Evolutionary conservation across 2,888 invertebrate species (phyloP).

Genomic region (Oxycera nigricornis): DNA sequence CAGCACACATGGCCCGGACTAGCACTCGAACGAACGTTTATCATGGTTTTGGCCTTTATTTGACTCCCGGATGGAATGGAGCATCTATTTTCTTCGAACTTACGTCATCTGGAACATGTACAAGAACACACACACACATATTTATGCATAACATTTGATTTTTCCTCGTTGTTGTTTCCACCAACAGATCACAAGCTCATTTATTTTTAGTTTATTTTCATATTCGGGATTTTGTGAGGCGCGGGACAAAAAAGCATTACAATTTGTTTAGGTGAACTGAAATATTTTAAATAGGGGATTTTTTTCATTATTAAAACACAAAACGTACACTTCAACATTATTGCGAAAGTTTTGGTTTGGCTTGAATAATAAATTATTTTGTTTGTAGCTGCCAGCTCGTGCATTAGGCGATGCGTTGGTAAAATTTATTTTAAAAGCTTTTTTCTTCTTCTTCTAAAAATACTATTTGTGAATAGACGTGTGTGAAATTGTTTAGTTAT

Average conservation of each 20-base stretch:
- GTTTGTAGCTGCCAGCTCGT: no score
- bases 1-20: slow-evolving; percentile 21
- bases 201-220: slow-evolving; percentile 10
- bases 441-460: no score
- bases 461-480: no score
- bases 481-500: no score
- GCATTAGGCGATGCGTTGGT: no score
- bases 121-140: no score
- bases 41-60: slow-evolving; percentile 1
- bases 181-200: not conserved
- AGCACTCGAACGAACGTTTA: not conserved
- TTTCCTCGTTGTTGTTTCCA: not conserved
- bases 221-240: not conserved
- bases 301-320: no score
- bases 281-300: not conserved
- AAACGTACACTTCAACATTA: no score
- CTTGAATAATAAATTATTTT: no score
- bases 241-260: not conserved
- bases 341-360: no score
- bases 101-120: slow-evolving; percentile 39
- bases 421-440: no score
- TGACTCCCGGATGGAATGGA: slow-evolving; percentile 33
- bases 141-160: not conserved
- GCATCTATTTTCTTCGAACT: slow-evolving; percentile 37
- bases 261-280: not conserved